Conservation (phyloP, 2,113 vertebrate species). For the Prionailurus bengalensis region DNA sequence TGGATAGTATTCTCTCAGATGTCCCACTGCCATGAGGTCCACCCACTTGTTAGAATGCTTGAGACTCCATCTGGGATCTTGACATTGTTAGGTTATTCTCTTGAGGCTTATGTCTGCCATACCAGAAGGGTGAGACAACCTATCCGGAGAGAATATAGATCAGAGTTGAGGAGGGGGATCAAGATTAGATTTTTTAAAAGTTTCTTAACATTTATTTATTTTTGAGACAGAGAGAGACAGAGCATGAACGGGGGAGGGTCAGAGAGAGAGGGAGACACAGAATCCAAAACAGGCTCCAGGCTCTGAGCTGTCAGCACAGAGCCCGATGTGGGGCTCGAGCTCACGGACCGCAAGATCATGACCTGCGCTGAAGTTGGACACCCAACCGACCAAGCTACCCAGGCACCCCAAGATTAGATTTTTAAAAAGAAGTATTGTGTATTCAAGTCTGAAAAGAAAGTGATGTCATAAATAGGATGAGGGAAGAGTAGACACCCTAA, state of each 20-base stretch:
- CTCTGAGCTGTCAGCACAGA: too few species aligned
- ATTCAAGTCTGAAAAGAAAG: constrained; percentile 21
- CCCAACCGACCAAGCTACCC: too few species aligned
- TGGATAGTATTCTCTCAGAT: background rate
- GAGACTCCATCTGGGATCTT: background rate
- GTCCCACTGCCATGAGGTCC: too few species aligned
- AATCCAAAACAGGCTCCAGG: too few species aligned
- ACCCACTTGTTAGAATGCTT: background rate
- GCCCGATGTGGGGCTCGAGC: too few species aligned
- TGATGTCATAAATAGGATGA: background rate
- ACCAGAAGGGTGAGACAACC: background rate
- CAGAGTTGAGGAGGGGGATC: background rate
- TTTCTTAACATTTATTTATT: too few species aligned
- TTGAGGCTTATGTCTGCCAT: constrained; percentile 31
- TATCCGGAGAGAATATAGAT: background rate
- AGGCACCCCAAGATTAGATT: background rate
- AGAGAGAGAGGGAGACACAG: too few species aligned
- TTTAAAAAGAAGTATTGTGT: background rate
- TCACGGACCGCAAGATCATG: too few species aligned
- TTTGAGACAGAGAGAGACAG: too few species aligned
- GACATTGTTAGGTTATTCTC: background rate
- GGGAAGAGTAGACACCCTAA: background rate
- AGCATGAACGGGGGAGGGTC: too few species aligned
- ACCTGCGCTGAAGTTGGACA: too few species aligned
- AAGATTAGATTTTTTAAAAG: background rate